Evolutionary conservation across 2,797 vertebrate species (phyloP).

Genomic region (Acipenser transmontanus): DNA sequence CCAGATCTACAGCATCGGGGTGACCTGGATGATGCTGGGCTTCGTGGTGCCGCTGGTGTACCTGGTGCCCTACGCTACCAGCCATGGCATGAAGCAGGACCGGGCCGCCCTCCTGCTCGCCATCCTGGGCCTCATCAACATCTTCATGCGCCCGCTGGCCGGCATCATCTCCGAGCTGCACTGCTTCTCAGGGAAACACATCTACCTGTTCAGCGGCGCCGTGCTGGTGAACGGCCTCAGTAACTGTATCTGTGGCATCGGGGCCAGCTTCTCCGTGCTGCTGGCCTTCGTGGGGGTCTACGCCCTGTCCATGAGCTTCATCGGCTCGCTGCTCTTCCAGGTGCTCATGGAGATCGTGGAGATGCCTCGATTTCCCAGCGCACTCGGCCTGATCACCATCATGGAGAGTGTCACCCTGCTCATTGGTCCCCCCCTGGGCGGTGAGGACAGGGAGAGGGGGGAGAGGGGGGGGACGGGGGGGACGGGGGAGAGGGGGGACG

Average conservation of each 20-base stretch:
- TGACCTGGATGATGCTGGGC: conserved; percentile 82
- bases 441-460: conserved; percentile 45
- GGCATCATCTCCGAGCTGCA: conserved; percentile 66
- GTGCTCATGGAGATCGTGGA: conserved; percentile 91
- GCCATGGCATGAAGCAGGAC: conserved; percentile 57
- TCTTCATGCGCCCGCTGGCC: conserved; percentile 69
- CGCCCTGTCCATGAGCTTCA: conserved; percentile 81
- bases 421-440: conserved; percentile 80
- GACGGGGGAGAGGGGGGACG: neutral
- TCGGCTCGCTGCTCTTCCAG: conserved; percentile 80
- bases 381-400: conserved; percentile 82
- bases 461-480: neutral
- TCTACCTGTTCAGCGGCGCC: conserved; percentile 72
- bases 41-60: conserved; percentile 77
- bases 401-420: conserved; percentile 80
- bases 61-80: conserved; percentile 79
- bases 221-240: conserved; percentile 77
- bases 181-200: conserved; percentile 64
- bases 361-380: conserved; percentile 81
- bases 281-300: conserved; percentile 66
- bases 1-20: conserved; percentile 64
- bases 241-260: conserved; percentile 73
- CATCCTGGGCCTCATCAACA: conserved; percentile 80
- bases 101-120: conserved; percentile 77
- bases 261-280: conserved; percentile 60